Conservation (phyloP, 2,888 invertebrate species). For the Busseola fusca region DNA sequence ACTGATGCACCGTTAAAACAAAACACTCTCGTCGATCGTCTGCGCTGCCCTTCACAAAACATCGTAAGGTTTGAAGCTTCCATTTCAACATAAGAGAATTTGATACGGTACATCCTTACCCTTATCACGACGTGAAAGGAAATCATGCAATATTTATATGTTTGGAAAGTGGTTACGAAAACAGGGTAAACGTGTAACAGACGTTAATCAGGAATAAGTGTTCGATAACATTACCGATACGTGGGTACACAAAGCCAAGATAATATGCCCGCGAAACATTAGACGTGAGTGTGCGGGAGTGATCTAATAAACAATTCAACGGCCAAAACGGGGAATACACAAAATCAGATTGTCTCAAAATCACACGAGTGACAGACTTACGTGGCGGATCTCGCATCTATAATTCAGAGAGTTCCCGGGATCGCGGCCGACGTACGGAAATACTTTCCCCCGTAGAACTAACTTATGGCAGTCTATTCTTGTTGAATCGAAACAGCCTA, state of each 20-base stretch:
- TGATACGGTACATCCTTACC: slow-evolving; percentile 53
- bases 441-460: slow-evolving; percentile 73
- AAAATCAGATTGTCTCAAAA: slow-evolving; percentile 89
- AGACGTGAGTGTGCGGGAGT: slow-evolving; percentile 77
- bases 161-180: slow-evolving; percentile 58
- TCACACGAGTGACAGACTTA: slow-evolving; percentile 85
- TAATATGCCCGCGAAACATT: slow-evolving; percentile 79
- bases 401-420: slow-evolving; percentile 80
- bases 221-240: slow-evolving; percentile 63
- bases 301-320: slow-evolving; percentile 86
- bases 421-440: slow-evolving; percentile 63
- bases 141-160: slow-evolving; percentile 65
- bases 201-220: slow-evolving; percentile 65
- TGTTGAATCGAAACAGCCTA: slow-evolving; percentile 65
- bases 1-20: slow-evolving; percentile 38
- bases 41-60: slow-evolving; percentile 10
- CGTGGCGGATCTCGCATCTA: slow-evolving; percentile 82
- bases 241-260: slow-evolving; percentile 67
- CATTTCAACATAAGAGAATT: slow-evolving; percentile 49
- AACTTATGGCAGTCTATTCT: slow-evolving; percentile 78
- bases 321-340: slow-evolving; percentile 85
- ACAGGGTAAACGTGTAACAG: slow-evolving; percentile 58
- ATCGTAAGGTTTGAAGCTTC: slow-evolving; percentile 22
- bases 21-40: slow-evolving; percentile 24
- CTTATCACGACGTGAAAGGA: slow-evolving; percentile 59